Conservation (phyloP, 2,888 invertebrate genomes). For the Phyto melanocephala region DNA sequence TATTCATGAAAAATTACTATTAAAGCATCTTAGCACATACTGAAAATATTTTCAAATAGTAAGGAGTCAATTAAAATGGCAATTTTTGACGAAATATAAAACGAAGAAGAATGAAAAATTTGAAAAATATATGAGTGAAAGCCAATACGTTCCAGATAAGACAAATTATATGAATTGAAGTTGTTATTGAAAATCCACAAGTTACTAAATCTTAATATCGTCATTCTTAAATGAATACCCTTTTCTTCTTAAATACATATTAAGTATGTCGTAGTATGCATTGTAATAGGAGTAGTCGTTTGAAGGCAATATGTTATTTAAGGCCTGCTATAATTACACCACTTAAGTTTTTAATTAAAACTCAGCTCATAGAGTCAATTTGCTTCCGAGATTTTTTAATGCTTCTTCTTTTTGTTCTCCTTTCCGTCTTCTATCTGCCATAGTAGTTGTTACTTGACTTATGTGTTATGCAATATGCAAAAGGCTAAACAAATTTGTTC, state of each 20-base stretch:
- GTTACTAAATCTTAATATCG: too few relatives aligned
- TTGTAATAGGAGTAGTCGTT: conserved; percentile 29
- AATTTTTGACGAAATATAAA: too few relatives aligned
- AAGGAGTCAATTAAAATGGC: too few relatives aligned
- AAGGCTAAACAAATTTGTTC: not conserved
- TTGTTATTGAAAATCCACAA: too few relatives aligned
- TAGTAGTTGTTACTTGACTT: not conserved
- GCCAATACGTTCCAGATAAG: too few relatives aligned
- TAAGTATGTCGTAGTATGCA: not conserved
- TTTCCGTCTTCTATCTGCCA: not conserved
- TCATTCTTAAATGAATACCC: not conserved
- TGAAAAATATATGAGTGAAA: too few relatives aligned
- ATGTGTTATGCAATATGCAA: conserved; percentile 1
- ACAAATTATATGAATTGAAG: too few relatives aligned
- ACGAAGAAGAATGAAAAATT: too few relatives aligned
- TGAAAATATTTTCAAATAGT: too few relatives aligned
- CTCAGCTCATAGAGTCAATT: conserved; percentile 46
- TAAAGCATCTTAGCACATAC: too few relatives aligned
- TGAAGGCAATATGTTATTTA: conserved; percentile 50
- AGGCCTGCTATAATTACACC: conserved; percentile 58
- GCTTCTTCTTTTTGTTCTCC: not conserved
- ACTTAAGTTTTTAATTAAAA: conserved; percentile 63
- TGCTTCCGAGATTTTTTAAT: conserved; percentile 30
- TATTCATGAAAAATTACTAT: too few relatives aligned
- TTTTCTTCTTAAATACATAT: not conserved